Evolutionary conservation across 2,113 vertebrate species (phyloP), one percentile per base, ranked within the genome.

Genomic region (Clarias batrachus): DNA sequence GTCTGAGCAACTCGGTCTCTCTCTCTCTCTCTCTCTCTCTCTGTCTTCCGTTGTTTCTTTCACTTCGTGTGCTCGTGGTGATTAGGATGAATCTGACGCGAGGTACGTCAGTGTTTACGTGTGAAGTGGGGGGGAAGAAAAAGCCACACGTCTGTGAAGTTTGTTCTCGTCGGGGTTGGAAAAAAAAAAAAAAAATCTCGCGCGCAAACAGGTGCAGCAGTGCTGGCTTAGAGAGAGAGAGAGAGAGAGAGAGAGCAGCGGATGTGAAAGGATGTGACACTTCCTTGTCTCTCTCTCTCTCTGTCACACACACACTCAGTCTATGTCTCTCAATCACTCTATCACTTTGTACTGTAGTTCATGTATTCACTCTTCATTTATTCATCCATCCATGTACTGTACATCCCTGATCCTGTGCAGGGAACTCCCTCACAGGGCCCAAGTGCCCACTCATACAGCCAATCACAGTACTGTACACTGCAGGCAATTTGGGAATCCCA

Each of bases 31-130:
- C 13, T 66, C 52, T 66, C 54, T 68, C 71, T 77, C 70, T 52
- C 56, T 37, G 33, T 52, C 70, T 52, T 59, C 7, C 52, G 1
- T 23, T 0, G 2, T 57, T 54, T 25, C 37, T 60, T 81, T 73
- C 33, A 82, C 57, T 74, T 65, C 21, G 23, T 57, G 68, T 74
- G 17, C 37, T 48, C 48, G 7, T 48, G 48, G 48, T 23, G 62
- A 27, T 66, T 79, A n/a, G 10, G 13, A 60, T 25, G 27, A 41
- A 74, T 60, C n/a, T 70, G 71, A 54, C 17, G 59, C 48, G 71
- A 84, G 25, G 33, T 48, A n/a, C 81, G 82, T 83, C 82, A 70
- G 41, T 83, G 33, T 83, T 56, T 70, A 37, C 17, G 82, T 73
- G 54, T 73, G 66, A 14, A 30, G 2, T n/a, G 8, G 73, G 25